These are phyloP conservation scores for Drosophila meridiana DNA, from an alignment of 2,888 invertebrate genomes.

Conservation along the genomic window DNA sequence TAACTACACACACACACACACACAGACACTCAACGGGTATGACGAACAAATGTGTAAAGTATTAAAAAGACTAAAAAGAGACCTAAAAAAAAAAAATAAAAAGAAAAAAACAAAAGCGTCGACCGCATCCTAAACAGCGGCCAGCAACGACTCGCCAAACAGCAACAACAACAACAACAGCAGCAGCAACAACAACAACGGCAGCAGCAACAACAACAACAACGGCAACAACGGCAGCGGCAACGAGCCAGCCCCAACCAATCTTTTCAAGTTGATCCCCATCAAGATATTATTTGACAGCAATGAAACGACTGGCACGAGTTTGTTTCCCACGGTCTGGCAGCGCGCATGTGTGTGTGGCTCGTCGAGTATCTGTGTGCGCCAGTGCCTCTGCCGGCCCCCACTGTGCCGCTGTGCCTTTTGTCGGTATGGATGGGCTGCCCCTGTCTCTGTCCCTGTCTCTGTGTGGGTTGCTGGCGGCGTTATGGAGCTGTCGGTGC, in stretches of 20 bases:
- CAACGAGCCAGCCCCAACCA: conserved; percentile 74
- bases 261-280: conserved; percentile 83
- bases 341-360: conserved; percentile 68
- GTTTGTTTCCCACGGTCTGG: conserved; percentile 85
- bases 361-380: conserved; percentile 42
- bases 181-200: conserved; percentile 34
- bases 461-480: conserved; percentile 61
- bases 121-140: conserved; percentile 80
- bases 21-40: conserved; percentile 60
- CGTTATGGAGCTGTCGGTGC: conserved; percentile 31
- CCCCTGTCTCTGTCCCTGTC: conserved; percentile 41
- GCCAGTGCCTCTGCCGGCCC: conserved; percentile 9
- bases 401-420: conserved; percentile 43
- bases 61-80: conserved; percentile 73
- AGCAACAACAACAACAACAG: conserved; percentile 43
- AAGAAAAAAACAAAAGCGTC: conserved; percentile 67
- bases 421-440: conserved; percentile 63
- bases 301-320: conserved; percentile 85
- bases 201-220: conserved; percentile 28
- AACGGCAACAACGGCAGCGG: conserved; percentile 36
- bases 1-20: conserved; percentile 37
- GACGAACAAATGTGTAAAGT: conserved; percentile 81
- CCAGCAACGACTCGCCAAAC: conserved; percentile 62
- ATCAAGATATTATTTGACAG: conserved; percentile 85
- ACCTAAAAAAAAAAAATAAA: conserved; percentile 43